Percentiles rank a stretch among this genome's conserved stretches.
These are phyloP conservation scores for Vollenhovia emeryi DNA, from an alignment of 1,140 invertebrate genomes.

Conservation along the genomic window DNA sequence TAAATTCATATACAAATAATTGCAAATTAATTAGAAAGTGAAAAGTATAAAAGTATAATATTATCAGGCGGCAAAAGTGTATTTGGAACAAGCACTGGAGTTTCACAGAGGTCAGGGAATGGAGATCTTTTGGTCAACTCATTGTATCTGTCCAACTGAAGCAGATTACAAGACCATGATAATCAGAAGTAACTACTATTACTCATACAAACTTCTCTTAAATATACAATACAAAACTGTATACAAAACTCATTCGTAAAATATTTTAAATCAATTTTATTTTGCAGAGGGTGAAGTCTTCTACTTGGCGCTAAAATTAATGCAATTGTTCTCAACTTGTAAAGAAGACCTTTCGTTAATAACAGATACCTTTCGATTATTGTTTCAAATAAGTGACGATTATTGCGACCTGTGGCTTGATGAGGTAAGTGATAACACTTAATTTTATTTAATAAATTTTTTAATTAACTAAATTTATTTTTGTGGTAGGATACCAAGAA, in stretches of 20 bases:
- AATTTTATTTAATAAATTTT: background rate
- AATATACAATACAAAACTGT: no score
- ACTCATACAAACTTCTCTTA: no score
- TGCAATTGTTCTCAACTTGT: constrained; percentile 97
- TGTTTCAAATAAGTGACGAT: constrained; percentile 98
- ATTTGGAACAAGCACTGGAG: constrained; percentile 96
- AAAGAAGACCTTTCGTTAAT: constrained; percentile 94
- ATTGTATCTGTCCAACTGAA: constrained; percentile 96
- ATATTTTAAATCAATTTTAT: constrained; percentile 22
- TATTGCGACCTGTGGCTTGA: constrained; percentile 95
- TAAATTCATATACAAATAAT: background rate
- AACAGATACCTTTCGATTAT: constrained; percentile 94
- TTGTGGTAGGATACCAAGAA: constrained; percentile 94
- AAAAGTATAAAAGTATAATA: background rate
- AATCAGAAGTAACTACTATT: constrained; percentile 91
- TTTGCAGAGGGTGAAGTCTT: constrained; percentile 96
- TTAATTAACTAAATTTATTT: constrained; percentile 64
- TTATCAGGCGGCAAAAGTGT: constrained; percentile 91
- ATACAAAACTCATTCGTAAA: no score
- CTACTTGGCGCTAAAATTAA: constrained; percentile 96
- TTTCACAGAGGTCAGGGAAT: constrained; percentile 98
- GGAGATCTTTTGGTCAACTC: constrained; percentile 99
- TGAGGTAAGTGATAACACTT: constrained; percentile 88
- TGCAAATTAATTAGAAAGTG: background rate
- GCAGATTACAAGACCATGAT: constrained; percentile 97